Conservation (phyloP, 2,113 vertebrate species). For the Mugil cephalus region DNA sequence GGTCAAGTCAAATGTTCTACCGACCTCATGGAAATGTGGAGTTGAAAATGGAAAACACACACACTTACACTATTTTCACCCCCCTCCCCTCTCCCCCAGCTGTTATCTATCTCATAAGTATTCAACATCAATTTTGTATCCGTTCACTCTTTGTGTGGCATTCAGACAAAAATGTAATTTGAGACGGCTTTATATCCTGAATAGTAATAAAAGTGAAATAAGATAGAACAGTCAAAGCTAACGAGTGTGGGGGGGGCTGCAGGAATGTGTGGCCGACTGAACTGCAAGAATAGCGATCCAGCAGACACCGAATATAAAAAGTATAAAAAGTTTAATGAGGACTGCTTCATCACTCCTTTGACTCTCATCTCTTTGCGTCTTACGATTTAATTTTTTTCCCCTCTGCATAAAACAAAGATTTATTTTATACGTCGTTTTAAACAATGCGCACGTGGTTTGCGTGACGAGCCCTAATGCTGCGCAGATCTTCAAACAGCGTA, state of each 20-base stretch:
- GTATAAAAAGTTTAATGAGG: not conserved
- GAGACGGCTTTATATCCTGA: constrained; percentile 32
- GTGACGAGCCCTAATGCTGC: not conserved
- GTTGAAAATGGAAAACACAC: constrained; percentile 48
- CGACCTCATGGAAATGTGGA: constrained; percentile 37
- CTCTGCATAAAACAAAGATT: too few species aligned
- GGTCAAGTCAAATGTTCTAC: constrained; percentile 45
- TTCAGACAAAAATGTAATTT: constrained; percentile 49
- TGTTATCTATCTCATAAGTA: constrained; percentile 34
- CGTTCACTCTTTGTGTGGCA: constrained; percentile 35
- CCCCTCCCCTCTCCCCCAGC: constrained; percentile 2
- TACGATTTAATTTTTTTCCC: not conserved
- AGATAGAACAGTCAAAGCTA: constrained; percentile 34
- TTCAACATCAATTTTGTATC: constrained; percentile 40
- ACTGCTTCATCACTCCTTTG: not conserved
- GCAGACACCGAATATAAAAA: constrained; percentile 8
- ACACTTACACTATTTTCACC: constrained; percentile 23
- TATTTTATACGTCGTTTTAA: not conserved
- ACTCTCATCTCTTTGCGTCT: not conserved
- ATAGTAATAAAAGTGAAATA: constrained; percentile 41
- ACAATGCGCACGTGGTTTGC: not conserved
- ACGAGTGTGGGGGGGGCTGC: constrained; percentile 1
- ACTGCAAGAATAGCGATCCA: not conserved
- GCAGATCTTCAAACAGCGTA: not conserved
- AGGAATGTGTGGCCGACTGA: not conserved